Percentiles rank a stretch among this genome's conserved stretches.
Evolutionary conservation across 2,797 vertebrate species (phyloP).

Genomic region (Hemitrygon akajei): DNA sequence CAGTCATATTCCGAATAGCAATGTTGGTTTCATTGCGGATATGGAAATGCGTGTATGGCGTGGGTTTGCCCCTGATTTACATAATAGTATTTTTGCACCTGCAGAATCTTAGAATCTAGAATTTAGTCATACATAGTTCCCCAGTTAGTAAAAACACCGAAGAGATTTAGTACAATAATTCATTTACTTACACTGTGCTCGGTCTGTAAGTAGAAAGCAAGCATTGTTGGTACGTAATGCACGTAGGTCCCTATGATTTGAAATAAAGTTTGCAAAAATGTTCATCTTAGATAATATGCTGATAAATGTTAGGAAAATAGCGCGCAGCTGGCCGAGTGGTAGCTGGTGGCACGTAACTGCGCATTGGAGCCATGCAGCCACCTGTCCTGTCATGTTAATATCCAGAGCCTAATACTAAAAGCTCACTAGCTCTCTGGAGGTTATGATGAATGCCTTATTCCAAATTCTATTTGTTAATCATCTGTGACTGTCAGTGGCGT

Average conservation of each 20-base stretch:
- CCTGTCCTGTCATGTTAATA: not conserved
- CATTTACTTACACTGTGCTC: not conserved
- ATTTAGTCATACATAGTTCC: not conserved
- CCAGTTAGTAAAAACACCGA: not conserved
- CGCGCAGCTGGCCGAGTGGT: not conserved
- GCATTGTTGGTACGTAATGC: not conserved
- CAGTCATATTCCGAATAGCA: not conserved
- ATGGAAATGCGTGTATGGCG: not conserved
- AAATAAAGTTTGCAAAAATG: not conserved
- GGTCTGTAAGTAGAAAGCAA: not conserved
- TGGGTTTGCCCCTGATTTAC: not conserved
- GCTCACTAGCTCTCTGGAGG: not conserved
- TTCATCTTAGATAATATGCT: no score
- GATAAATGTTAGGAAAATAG: not conserved
- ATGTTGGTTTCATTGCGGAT: not conserved
- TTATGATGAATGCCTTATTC: not conserved
- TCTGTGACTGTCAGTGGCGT: not conserved
- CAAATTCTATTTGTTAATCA: not conserved
- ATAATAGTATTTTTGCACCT: not conserved
- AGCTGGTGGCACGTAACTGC: not conserved
- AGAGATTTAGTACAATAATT: not conserved
- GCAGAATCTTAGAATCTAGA: not conserved
- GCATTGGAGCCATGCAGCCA: no score
- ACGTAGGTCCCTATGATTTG: not conserved
- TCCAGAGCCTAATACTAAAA: not conserved